phyloP scores from a whole-genome alignment of 2,797 vertebrate genomes.

The Nothura maculosa region DNA sequence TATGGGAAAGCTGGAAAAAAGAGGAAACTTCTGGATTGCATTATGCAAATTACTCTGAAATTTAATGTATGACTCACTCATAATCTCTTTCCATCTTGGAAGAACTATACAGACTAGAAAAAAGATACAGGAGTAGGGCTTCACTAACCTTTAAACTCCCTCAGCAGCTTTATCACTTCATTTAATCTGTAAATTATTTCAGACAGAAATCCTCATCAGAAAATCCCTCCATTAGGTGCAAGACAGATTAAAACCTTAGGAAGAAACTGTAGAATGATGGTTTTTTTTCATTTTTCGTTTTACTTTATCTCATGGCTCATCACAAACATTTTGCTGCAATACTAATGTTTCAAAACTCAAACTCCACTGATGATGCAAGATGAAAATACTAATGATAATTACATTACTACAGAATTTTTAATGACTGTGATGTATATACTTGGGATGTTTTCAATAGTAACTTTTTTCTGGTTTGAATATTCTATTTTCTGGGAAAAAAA shows the following conservation, averaged over 20 bases:
- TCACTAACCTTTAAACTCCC: background rate
- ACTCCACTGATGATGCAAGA: background rate
- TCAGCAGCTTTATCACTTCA: background rate
- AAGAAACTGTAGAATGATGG: background rate
- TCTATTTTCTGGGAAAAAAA: background rate
- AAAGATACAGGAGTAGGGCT: accelerated
- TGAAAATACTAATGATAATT: background rate
- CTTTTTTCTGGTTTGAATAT: background rate
- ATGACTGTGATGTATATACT: background rate
- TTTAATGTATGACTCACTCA: background rate
- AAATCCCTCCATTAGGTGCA: background rate
- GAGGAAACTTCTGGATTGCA: background rate
- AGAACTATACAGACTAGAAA: background rate
- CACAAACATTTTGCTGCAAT: background rate
- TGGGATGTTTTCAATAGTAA: background rate
- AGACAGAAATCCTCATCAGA: background rate
- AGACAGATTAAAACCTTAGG: background rate
- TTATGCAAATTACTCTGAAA: background rate
- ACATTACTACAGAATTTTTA: background rate
- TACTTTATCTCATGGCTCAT: background rate
- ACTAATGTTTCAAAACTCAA: background rate
- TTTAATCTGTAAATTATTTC: background rate
- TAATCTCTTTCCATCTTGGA: background rate
- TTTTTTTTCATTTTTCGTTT: background rate
- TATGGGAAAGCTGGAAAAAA: background rate